These are phyloP conservation scores for Gymnogyps californianus DNA, from an alignment of 2,113 vertebrate genomes.

Conservation along the genomic window DNA sequence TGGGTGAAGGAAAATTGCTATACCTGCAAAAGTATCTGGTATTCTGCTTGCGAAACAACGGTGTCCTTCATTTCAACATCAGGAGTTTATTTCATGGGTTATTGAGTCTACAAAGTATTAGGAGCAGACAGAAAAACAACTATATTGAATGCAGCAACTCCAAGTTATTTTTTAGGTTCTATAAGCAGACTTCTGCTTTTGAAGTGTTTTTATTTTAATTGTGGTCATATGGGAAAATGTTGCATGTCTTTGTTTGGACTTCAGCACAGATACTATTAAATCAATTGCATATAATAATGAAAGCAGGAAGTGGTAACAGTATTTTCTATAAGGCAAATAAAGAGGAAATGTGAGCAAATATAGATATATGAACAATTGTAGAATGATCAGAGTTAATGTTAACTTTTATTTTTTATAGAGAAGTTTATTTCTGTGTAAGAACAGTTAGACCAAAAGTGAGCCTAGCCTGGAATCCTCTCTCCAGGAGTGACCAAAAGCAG, in stretches of 20 bases:
- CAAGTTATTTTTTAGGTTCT: not conserved
- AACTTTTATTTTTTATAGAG: not conserved
- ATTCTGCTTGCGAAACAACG: not conserved
- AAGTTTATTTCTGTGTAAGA: not conserved
- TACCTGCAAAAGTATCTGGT: not conserved
- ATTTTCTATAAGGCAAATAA: not conserved
- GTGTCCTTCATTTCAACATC: not conserved
- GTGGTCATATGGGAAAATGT: not conserved
- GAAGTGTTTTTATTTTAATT: not conserved
- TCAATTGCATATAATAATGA: not conserved
- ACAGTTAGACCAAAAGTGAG: not conserved
- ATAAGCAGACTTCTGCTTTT: not conserved
- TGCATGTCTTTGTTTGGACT: not conserved
- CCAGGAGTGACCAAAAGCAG: not conserved
- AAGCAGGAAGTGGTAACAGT: not conserved
- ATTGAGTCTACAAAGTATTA: not conserved
- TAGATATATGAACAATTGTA: not conserved
- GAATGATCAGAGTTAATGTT: not conserved
- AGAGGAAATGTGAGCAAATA: not conserved
- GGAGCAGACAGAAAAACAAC: not conserved
- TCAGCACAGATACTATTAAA: not conserved
- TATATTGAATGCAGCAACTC: not conserved
- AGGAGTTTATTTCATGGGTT: not conserved
- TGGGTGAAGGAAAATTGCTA: not conserved
- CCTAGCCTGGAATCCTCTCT: not conserved